A percentile compares a stretch with the other conserved stretches of the same genome.
Evolutionary conservation across 1,140 invertebrate species (phyloP).

Genomic region (Lamellibrachia luymesi): DNA sequence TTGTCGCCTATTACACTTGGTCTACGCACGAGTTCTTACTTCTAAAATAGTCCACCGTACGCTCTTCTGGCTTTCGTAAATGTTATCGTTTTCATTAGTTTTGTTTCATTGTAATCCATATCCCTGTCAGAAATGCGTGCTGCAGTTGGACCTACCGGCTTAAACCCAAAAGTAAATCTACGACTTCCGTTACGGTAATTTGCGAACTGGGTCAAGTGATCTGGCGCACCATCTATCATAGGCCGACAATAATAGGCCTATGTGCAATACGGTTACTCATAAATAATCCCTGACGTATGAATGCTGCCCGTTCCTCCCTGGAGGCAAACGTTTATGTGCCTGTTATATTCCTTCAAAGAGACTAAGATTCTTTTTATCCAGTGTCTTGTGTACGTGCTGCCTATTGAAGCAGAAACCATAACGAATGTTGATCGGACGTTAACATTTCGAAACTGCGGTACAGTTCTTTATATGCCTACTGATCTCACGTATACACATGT

Average conservation of each 20-base stretch:
- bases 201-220: not conserved
- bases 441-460: too few species aligned
- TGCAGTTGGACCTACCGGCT: not conserved
- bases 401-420: not conserved
- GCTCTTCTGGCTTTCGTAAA: not conserved
- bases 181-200: not conserved
- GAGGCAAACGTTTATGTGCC: not conserved
- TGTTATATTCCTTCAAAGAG: not conserved
- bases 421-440: not conserved
- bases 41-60: too few species aligned
- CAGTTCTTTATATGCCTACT: not conserved
- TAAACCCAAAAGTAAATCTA: not conserved
- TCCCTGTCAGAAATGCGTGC: not conserved
- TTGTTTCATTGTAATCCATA: not conserved
- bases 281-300: not conserved
- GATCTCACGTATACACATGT: not conserved
- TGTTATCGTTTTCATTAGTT: not conserved
- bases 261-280: not conserved
- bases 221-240: not conserved
- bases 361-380: not conserved
- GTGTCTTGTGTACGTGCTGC: not conserved
- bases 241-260: not conserved
- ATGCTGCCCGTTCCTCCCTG: not conserved
- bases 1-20: too few species aligned
- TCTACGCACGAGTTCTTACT: not conserved